Percentiles rank a stretch among this genome's conserved stretches.
Evolutionary conservation across 2,888 invertebrate genomes (phyloP).

Genomic region (Crematogaster levior): DNA sequence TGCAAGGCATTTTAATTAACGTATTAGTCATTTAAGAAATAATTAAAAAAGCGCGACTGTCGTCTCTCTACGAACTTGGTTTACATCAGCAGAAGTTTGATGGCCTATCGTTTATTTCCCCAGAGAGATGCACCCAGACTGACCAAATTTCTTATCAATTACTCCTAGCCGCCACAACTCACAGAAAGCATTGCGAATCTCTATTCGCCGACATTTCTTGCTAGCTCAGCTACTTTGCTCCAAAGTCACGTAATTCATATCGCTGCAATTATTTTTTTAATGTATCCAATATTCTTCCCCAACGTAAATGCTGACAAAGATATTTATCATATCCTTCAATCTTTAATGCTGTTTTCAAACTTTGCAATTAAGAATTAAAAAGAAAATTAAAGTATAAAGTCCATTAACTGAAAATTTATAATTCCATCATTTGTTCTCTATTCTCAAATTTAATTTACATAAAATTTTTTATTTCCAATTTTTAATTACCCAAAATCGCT

Average conservation of each 20-base stretch:
- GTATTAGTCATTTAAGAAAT: constrained; percentile 55
- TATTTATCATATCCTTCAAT: background rate
- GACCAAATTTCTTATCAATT: constrained; percentile 70
- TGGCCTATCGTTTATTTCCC: constrained; percentile 72
- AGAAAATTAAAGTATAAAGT: background rate
- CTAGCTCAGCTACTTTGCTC: background rate
- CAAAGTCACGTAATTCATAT: background rate
- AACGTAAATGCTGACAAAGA: background rate
- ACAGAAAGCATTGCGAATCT: constrained; percentile 40
- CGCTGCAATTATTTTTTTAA: constrained; percentile 12
- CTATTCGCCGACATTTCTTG: constrained; percentile 46
- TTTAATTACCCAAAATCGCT: constrained; percentile 6
- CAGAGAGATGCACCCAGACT: constrained; percentile 59
- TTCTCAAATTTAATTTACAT: background rate
- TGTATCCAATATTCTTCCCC: background rate
- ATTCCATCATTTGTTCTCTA: background rate
- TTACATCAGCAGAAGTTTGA: constrained; percentile 55
- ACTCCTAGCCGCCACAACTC: constrained; percentile 38
- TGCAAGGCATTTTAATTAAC: constrained; percentile 42
- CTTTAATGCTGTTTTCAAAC: too few species aligned
- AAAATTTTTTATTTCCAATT: background rate
- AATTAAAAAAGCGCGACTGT: constrained; percentile 60
- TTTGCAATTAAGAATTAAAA: background rate
- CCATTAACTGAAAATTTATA: background rate
- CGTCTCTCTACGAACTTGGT: constrained; percentile 44